phyloP scores from a whole-genome alignment of 2,113 vertebrate species.

The Stegostoma tigrinum region DNA sequence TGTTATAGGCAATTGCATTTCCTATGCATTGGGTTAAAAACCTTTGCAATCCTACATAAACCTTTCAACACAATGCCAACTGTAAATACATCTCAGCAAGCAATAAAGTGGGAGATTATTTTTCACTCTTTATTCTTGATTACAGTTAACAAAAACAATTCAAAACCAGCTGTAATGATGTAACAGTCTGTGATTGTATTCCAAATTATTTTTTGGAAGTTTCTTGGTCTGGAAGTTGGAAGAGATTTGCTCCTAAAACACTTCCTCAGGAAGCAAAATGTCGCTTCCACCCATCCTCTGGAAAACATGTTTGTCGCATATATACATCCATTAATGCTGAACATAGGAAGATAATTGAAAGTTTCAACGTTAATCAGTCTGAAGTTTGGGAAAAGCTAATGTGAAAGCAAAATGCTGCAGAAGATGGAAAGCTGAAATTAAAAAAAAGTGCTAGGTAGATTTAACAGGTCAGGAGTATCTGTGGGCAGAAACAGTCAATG shows the following conservation, averaged over 20 bases:
- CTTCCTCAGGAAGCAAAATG: slow-evolving; percentile 10
- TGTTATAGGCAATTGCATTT: not conserved
- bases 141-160: not conserved
- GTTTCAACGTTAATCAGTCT: not conserved
- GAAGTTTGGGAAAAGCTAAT: not conserved
- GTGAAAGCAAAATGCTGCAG: no score
- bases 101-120: not conserved
- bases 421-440: no score
- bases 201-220: not conserved
- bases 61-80: slow-evolving; percentile 14
- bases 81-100: not conserved
- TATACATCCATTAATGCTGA: not conserved
- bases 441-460: no score
- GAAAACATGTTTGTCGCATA: not conserved
- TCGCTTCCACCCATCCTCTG: not conserved
- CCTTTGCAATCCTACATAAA: not conserved
- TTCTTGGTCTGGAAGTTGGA: not conserved
- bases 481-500: no score
- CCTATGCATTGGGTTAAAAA: not conserved
- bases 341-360: not conserved
- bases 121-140: not conserved
- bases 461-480: no score
- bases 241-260: not conserved
- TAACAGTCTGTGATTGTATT: not conserved
- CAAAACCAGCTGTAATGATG: slow-evolving; percentile 16